Conservation (phyloP, 2,113 vertebrate species). For the Corythornis cristatus region DNA sequence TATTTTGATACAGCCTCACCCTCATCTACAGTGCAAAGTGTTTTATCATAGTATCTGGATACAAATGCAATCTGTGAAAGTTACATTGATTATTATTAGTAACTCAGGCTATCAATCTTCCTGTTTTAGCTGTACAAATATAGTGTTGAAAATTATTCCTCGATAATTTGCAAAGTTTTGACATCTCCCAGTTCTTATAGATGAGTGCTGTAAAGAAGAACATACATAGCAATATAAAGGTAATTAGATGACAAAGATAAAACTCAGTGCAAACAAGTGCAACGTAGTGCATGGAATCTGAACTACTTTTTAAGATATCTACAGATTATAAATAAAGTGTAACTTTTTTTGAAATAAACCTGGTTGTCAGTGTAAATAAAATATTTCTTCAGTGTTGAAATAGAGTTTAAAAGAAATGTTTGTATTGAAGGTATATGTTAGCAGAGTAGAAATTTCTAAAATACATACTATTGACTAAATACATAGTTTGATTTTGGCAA, state of each 20-base stretch:
- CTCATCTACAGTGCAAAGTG: background rate
- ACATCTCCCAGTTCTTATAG: background rate
- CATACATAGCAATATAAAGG: background rate
- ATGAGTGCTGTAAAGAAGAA: background rate
- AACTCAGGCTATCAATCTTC: background rate
- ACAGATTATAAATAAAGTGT: background rate
- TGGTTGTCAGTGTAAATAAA: background rate
- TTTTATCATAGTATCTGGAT: background rate
- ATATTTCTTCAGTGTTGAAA: background rate
- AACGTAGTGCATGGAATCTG: background rate
- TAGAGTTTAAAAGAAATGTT: background rate
- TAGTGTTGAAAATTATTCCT: constrained; percentile 15
- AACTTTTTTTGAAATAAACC: background rate
- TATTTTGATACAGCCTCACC: background rate
- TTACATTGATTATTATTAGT: background rate
- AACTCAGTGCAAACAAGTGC: background rate
- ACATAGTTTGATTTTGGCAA: background rate
- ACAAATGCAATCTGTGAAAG: background rate
- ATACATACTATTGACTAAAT: background rate
- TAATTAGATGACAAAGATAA: background rate
- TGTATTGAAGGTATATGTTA: background rate
- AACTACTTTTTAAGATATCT: background rate
- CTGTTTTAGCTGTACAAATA: constrained; percentile 9
- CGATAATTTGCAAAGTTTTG: constrained; percentile 18
- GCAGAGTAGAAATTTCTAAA: background rate